Conservation (phyloP, 2,113 vertebrate species). For the Oncorhynchus masou region DNA sequence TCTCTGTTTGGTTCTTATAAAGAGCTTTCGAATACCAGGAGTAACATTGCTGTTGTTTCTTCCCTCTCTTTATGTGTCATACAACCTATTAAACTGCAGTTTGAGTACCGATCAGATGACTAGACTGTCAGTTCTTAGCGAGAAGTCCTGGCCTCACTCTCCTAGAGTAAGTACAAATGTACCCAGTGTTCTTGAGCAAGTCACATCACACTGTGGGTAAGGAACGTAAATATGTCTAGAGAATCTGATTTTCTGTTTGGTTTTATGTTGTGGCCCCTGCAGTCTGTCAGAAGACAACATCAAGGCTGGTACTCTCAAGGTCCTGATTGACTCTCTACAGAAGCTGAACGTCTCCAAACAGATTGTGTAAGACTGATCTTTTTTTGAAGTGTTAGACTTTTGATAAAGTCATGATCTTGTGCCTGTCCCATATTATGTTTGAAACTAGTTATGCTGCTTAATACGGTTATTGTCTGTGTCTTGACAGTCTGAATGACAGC, state of each 20-base stretch:
- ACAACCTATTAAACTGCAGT: constrained; percentile 62
- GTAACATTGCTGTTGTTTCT: neutral
- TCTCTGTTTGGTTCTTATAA: too few species aligned
- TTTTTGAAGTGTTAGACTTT: too few species aligned
- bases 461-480: neutral
- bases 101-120: constrained; percentile 51
- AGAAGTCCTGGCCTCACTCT: constrained; percentile 44
- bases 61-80: neutral
- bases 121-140: constrained; percentile 48
- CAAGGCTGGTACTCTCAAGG: constrained; percentile 42
- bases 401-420: neutral
- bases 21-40: neutral
- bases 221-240: neutral
- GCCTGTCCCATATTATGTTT: too few species aligned
- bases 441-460: neutral
- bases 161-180: constrained; percentile 63
- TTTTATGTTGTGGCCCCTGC: neutral
- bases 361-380: constrained; percentile 47
- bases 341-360: constrained; percentile 40
- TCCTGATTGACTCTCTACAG: constrained; percentile 44
- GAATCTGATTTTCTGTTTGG: neutral
- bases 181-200: neutral
- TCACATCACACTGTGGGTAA: too few species aligned
- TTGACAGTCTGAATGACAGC: constrained; percentile 50
- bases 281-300: constrained; percentile 61